Conservation (phyloP, 92 coral and sea anemone species). For the Plumapathes pennacea region DNA sequence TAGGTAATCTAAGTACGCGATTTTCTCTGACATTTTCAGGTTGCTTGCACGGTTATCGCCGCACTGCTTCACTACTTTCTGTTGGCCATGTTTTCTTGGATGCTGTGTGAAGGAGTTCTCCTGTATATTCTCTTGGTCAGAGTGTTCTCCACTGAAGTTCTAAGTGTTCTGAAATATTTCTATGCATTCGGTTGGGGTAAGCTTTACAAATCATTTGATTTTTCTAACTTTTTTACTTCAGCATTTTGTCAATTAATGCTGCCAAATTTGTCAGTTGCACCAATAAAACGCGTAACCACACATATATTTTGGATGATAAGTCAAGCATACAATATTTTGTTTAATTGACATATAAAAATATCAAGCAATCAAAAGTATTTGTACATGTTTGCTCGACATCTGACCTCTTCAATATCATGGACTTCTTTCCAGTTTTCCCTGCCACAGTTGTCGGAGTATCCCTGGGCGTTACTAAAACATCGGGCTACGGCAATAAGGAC, state of each 20-base stretch:
- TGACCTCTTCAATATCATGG: neutral
- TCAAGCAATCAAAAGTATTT: no score
- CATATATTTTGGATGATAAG: no score
- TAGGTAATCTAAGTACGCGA: no score
- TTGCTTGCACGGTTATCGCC: conserved; percentile 59
- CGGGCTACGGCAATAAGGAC: conserved; percentile 64
- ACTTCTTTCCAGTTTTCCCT: conserved; percentile 59
- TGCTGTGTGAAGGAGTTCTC: conserved; percentile 65
- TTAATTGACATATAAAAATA: no score
- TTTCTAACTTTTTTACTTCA: no score
- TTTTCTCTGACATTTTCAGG: no score
- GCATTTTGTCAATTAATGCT: no score
- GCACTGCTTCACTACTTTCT: conserved; percentile 59
- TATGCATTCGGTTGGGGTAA: conserved; percentile 74
- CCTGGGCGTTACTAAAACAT: conserved; percentile 72
- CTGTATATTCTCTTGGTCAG: conserved; percentile 52
- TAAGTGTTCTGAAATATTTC: conserved; percentile 50
- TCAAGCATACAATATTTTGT: no score
- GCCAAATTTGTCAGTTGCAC: no score
- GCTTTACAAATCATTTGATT: no score
- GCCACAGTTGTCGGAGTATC: conserved; percentile 74
- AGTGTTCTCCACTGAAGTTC: conserved; percentile 34
- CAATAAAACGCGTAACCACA: no score
- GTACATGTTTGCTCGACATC: no score
- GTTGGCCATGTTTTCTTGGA: conserved; percentile 70